These are phyloP conservation scores for Nannobrachium achirus DNA, from an alignment of 2,113 vertebrate genomes.

Conservation along the genomic window DNA sequence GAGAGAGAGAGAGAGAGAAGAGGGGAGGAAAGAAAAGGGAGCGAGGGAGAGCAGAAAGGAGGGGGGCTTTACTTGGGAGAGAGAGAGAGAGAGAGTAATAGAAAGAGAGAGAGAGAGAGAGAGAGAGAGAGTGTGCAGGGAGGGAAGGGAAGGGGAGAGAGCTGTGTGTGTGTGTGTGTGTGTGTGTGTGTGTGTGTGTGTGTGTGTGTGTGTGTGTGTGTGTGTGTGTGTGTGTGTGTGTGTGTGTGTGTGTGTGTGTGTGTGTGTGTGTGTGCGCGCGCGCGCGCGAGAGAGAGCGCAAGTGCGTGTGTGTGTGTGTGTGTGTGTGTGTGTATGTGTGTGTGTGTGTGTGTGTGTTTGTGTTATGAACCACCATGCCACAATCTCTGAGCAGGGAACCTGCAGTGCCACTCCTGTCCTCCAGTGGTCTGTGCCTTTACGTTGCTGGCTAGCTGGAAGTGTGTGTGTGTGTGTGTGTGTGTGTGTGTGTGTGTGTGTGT, in stretches of 20 bases:
- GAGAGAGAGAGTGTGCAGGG: neutral
- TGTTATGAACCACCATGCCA: conserved; percentile 77
- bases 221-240: too few relatives aligned
- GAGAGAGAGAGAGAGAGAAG: conserved; percentile 46
- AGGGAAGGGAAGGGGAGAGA: neutral
- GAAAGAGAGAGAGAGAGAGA: neutral
- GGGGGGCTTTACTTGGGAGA: conserved; percentile 12
- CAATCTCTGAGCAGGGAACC: conserved; percentile 70
- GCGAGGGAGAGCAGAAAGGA: conserved; percentile 46
- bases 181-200: too few relatives aligned
- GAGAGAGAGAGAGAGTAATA: neutral
- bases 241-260: conserved; percentile 27
- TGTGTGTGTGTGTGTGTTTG: conserved; percentile 61
- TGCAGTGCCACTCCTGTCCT: conserved; percentile 69
- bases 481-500: conserved; percentile 26
- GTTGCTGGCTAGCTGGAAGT: conserved; percentile 62
- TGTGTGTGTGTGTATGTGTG: neutral
- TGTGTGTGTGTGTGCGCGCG: conserved; percentile 62
- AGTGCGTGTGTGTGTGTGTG: too few relatives aligned
- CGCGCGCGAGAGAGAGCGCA: too few relatives aligned
- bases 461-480: conserved; percentile 36
- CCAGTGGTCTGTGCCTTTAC: conserved; percentile 63
- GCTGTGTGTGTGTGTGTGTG: conserved; percentile 38
- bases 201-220: too few relatives aligned
- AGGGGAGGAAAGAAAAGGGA: conserved; percentile 41